A percentile compares a stretch with the other conserved stretches of the same genome.
Conservation (phyloP, 37 sponge, comb jelly and placozoan genomes). For the Ianthella basta region DNA sequence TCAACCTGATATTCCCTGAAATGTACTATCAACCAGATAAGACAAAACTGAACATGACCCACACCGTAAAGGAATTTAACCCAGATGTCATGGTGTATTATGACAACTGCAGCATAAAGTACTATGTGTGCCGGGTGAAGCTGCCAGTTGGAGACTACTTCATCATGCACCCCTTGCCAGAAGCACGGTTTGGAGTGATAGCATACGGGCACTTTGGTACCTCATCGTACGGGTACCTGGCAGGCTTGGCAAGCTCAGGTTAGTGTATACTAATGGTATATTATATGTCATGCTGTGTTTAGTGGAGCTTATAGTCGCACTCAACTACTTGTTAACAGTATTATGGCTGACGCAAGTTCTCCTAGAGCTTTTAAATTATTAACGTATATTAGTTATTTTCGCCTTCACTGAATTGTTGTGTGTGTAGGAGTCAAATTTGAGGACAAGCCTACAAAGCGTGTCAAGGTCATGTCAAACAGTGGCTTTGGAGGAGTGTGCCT, state of each 20-base stretch:
- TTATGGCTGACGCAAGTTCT: too few relatives aligned
- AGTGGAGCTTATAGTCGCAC: too few relatives aligned
- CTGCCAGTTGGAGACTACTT: background rate
- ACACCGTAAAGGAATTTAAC: background rate
- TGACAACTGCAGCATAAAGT: slow-evolving; percentile 5
- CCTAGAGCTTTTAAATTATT: too few relatives aligned
- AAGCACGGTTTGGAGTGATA: background rate
- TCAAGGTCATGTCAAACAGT: background rate
- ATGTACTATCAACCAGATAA: background rate
- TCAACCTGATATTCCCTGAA: background rate
- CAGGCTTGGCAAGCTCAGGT: slow-evolving; percentile 9
- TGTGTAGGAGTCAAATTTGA: too few relatives aligned
- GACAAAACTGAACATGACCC: background rate
- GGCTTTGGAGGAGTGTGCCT: slow-evolving; percentile 5
- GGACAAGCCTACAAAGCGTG: background rate
- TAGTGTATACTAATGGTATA: background rate
- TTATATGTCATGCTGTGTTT: too few relatives aligned
- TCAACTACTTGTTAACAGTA: too few relatives aligned
- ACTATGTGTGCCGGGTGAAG: background rate
- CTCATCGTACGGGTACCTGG: background rate
- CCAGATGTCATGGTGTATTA: background rate
- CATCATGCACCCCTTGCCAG: background rate
- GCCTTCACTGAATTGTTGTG: too few relatives aligned
- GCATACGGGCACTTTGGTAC: background rate
- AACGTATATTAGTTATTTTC: too few relatives aligned